Conservation (phyloP, 2,113 vertebrate species). For the Carassius gibelio region DNA sequence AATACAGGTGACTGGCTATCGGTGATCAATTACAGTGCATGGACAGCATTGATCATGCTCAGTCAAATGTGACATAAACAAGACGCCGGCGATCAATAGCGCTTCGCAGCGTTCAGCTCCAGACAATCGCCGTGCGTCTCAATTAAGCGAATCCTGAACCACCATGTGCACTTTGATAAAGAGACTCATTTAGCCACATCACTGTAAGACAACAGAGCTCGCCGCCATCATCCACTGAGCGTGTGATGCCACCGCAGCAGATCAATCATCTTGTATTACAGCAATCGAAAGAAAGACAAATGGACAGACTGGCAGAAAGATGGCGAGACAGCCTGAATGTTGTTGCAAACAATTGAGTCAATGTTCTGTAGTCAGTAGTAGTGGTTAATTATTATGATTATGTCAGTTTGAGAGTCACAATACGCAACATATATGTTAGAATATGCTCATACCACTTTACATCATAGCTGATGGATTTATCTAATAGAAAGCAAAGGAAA, state of each 20-base stretch:
- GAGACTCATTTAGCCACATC: conserved; percentile 60
- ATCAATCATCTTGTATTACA: conserved; percentile 55
- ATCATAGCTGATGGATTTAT: neutral
- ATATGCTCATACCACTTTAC: neutral
- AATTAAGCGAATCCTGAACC: conserved; percentile 65
- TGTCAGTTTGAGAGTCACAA: neutral
- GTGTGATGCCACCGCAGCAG: conserved; percentile 40
- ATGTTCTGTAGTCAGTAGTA: neutral
- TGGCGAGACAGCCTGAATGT: conserved; percentile 28
- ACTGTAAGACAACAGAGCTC: conserved; percentile 58
- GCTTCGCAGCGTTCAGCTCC: conserved; percentile 61
- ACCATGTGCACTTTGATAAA: conserved; percentile 64
- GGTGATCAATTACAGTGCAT: conserved; percentile 77
- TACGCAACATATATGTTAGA: neutral
- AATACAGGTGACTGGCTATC: conserved; percentile 68
- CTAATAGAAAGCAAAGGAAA: neutral
- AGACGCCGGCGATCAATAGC: conserved; percentile 64
- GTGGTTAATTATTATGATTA: neutral
- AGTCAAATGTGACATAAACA: conserved; percentile 78
- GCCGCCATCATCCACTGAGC: conserved; percentile 36
- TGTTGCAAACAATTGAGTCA: conserved; percentile 29
- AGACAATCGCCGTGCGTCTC: conserved; percentile 72
- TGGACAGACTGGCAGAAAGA: neutral
- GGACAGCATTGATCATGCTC: conserved; percentile 73
- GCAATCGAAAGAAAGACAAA: neutral